Evolutionary conservation across 2,113 vertebrate species (phyloP).

Genomic region (Trogon surrucura): DNA sequence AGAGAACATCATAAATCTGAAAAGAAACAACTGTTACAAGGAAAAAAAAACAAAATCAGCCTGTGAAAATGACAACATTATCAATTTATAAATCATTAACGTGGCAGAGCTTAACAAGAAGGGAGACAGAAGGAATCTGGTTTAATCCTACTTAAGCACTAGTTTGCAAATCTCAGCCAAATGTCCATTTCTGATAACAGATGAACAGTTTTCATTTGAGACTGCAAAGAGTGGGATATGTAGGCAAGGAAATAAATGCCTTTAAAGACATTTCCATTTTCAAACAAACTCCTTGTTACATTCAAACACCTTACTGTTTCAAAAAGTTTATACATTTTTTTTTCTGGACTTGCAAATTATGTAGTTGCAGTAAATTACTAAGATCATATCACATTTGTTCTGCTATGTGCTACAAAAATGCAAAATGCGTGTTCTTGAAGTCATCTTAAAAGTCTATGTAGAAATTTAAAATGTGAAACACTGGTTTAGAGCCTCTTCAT

Average conservation of each 20-base stretch:
- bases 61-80: background rate
- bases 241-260: background rate
- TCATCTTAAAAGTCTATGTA: background rate
- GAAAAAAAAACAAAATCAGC: background rate
- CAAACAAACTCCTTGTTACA: background rate
- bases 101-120: background rate
- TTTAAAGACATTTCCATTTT: background rate
- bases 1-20: conserved; percentile 1
- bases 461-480: background rate
- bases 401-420: background rate
- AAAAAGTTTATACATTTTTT: background rate
- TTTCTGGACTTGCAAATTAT: background rate
- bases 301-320: background rate
- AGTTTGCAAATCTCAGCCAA: conserved; percentile 1
- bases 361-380: background rate
- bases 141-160: conserved; percentile 1
- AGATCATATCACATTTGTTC: background rate
- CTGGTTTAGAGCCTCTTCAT: background rate
- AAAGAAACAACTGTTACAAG: background rate
- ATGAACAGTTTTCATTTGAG: background rate
- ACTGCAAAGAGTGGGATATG: background rate
- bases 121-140: background rate
- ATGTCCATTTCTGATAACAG: background rate
- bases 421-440: background rate
- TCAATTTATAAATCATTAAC: conserved; percentile 15